A percentile compares a stretch with the other conserved stretches of the same genome.
phyloP scores from a whole-genome alignment of 2,113 vertebrate species.

The Odocoileus hemionus region DNA sequence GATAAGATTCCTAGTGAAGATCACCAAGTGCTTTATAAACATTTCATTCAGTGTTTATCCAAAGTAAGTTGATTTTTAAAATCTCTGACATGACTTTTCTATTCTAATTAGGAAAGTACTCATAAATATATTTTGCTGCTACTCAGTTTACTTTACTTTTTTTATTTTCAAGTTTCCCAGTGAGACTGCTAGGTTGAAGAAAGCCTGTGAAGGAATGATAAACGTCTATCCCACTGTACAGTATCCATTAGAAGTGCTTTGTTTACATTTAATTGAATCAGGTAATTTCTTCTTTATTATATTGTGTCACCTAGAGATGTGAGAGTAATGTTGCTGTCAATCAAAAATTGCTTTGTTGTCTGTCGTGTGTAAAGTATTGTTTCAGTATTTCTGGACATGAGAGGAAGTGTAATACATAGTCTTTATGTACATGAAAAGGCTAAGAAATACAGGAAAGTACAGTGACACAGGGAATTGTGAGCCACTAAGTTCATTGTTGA shows the following conservation, averaged over 20 bases:
- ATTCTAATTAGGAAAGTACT: neutral
- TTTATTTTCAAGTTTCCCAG: slow-evolving; percentile 83
- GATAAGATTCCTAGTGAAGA: slow-evolving; percentile 87
- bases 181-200: slow-evolving; percentile 86
- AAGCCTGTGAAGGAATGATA: slow-evolving; percentile 88
- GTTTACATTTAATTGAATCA: slow-evolving; percentile 86
- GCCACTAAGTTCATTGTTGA: neutral
- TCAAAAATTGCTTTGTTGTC: neutral
- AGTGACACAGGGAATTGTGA: neutral
- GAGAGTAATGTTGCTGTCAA: neutral
- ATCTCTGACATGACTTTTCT: neutral
- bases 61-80: slow-evolving; percentile 82
- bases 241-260: slow-evolving; percentile 91
- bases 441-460: neutral
- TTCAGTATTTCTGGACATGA: neutral
- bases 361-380: neutral
- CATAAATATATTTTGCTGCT: neutral
- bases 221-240: slow-evolving; percentile 83
- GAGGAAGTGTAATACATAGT: neutral
- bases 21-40: slow-evolving; percentile 85
- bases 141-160: slow-evolving; percentile 3
- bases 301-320: neutral
- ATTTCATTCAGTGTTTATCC: slow-evolving; percentile 89
- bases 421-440: neutral
- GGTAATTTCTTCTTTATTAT: slow-evolving; percentile 78